Base-by-base conservation (phyloP, 2,888 invertebrate species). In the Acrobasis repandana region DNA sequence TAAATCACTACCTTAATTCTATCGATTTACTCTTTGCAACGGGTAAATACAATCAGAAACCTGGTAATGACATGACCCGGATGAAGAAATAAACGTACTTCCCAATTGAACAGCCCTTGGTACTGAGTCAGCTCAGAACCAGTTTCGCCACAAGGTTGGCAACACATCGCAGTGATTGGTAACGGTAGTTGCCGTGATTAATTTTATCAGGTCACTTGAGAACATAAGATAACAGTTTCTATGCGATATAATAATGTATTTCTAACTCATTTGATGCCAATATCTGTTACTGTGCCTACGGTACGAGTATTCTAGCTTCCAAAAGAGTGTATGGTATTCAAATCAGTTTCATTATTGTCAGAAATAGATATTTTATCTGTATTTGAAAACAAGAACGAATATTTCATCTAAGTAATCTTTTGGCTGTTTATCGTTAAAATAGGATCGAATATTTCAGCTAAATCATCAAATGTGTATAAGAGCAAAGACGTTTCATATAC, bases 151-250 rank as follows among this genome's bases (percentile, higher is more conserved):
- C 56, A 50, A 58, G 58, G 58, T 38, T 48, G 49, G 54, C 54
- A 36, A 49, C 49, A 58, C 58, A 49, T 49, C 58, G 20, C 50
- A 9, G 38, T 49, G 49, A 49, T 58, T 36, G 49, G 49, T 58
- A 58, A 58, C 58, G 49, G 58, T 58, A 58, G 58, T 58, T 8
- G 18, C 58, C 14, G 48, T 16, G 48, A 57, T 57, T 57, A 28
- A 46, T 16, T 48, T 48, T 57, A 34, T 57, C 47, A 57, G 57
- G 34, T 57, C 34, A 33, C 34, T 48, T 48, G 57, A 43, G 9
- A 14, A 52, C 15, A 54, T 38, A 38, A 38, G 54, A 54, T 54
- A 20, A 54, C 54, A 43, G 54, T 54, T 54, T 14, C 54, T n/a
- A 54, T n/a, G 28, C 16, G 16, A 16, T 16, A 18, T 50, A 50